Conservation (phyloP, 2,797 vertebrate species). For the Gastrophryne carolinensis region DNA sequence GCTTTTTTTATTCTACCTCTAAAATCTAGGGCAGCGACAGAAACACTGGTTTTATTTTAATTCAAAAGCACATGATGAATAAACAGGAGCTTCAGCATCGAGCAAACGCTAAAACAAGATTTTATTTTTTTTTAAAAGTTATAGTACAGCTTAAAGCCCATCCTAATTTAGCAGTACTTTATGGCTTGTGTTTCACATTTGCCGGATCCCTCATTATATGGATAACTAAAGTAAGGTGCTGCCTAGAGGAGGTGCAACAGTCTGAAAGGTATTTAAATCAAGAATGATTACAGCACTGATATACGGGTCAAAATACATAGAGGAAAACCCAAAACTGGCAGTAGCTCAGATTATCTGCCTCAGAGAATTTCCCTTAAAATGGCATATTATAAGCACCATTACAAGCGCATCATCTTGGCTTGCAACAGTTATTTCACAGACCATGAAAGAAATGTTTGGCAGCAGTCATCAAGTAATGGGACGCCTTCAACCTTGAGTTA, state of each 20-base stretch:
- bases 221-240: no score
- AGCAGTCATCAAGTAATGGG: neutral
- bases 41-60: slow-evolving; percentile 31
- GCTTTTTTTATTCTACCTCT: slow-evolving; percentile 27
- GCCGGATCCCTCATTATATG: no score
- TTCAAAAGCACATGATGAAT: no score
- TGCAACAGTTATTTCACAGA: neutral
- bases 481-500: no score
- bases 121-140: no score
- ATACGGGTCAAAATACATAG: neutral
- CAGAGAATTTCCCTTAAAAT: neutral
- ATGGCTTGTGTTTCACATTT: no score
- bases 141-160: no score
- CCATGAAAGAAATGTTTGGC: neutral
- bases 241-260: no score
- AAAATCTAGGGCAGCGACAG: slow-evolving; percentile 39
- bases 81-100: neutral
- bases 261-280: no score
- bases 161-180: no score
- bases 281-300: no score
- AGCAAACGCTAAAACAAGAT: no score
- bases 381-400: slow-evolving; percentile 9
- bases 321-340: neutral
- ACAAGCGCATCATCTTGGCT: neutral
- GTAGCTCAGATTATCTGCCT: neutral